A percentile compares a stretch with the other conserved stretches of the same genome.
Evolutionary conservation across 2,888 invertebrate genomes (phyloP).

Genomic region (Synergus japonicus): DNA sequence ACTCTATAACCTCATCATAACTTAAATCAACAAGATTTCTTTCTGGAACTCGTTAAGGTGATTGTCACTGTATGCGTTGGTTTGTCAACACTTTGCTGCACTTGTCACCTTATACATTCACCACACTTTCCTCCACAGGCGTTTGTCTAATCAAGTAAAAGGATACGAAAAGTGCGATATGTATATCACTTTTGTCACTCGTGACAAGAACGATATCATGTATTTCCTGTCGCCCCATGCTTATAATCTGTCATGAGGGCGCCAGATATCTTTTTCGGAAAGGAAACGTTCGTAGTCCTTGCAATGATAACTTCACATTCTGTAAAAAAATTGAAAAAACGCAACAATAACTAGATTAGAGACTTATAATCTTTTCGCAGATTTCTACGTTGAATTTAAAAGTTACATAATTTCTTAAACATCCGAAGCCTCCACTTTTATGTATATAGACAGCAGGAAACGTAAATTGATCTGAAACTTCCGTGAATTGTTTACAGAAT

Average conservation of each 20-base stretch:
- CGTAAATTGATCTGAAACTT: constrained; percentile 4
- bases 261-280: constrained; percentile 15
- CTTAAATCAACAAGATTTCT: constrained; percentile 7
- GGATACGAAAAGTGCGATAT: not conserved
- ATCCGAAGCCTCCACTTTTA: not conserved
- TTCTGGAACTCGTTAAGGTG: constrained; percentile 31
- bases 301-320: not conserved
- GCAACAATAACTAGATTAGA: too few species aligned
- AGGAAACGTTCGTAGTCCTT: not conserved
- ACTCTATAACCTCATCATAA: not conserved
- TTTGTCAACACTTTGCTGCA: not conserved
- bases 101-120: not conserved
- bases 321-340: not conserved
- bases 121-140: not conserved
- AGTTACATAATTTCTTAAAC: not conserved
- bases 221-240: constrained; percentile 6
- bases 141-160: constrained; percentile 31
- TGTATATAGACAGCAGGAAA: not conserved
- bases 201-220: constrained; percentile 11
- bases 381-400: not conserved
- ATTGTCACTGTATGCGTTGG: constrained; percentile 18
- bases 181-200: constrained; percentile 31
- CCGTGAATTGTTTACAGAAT: constrained; percentile 16
- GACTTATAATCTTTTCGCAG: not conserved
- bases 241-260: constrained; percentile 24